These are phyloP conservation scores for Muscina levida DNA, from an alignment of 2,888 invertebrate species.

Conservation along the genomic window DNA sequence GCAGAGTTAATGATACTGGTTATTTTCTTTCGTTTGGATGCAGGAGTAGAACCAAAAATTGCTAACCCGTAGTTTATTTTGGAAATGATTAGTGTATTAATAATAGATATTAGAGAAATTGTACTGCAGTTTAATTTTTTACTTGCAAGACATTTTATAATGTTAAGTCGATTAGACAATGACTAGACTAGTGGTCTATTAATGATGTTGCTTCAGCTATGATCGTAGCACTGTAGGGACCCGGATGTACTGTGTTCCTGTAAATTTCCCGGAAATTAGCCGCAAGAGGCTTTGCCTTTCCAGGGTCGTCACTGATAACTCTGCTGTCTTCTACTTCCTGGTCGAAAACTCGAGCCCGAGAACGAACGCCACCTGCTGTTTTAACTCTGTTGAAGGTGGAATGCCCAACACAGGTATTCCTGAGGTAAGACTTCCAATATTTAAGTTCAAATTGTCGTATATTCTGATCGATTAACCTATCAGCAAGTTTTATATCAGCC, in stretches of 20 bases:
- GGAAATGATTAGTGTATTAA: conserved; percentile 5
- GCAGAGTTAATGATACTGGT: neutral
- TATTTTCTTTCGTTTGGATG: neutral
- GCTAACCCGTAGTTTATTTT: conserved; percentile 23
- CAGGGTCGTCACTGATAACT: neutral
- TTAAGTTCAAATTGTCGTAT: conserved; percentile 2
- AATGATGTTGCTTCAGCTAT: neutral
- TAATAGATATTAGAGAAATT: conserved; percentile 13
- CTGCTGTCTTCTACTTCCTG: neutral
- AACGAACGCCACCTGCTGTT: neutral
- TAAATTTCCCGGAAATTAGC: neutral
- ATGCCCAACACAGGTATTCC: neutral
- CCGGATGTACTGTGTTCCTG: neutral
- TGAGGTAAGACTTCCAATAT: too few species aligned
- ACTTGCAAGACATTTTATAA: too few species aligned
- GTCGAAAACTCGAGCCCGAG: neutral
- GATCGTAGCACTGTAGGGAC: neutral
- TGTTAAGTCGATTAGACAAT: too few species aligned
- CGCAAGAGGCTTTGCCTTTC: conserved; percentile 1
- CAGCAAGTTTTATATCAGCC: too few species aligned
- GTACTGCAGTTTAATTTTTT: conserved; percentile 11
- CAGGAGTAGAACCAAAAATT: neutral
- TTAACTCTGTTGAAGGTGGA: conserved; percentile 5
- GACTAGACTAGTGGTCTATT: neutral
- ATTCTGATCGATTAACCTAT: too few species aligned